Conservation (phyloP, 2,888 invertebrate genomes). For the Amiota mariae region DNA sequence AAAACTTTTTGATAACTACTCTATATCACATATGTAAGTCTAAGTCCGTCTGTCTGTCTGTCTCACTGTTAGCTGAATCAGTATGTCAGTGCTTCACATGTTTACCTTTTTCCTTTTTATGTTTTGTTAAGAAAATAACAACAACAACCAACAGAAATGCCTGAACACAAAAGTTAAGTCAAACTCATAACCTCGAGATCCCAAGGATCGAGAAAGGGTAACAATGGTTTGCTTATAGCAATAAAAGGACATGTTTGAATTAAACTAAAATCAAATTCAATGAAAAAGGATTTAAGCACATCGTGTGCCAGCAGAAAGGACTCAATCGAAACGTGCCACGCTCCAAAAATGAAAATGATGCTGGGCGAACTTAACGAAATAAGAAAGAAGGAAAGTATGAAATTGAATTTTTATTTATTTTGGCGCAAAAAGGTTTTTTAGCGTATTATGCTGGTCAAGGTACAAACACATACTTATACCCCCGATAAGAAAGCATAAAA, state of each 20-base stretch:
- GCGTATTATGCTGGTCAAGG: slow-evolving; percentile 7
- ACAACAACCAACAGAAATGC: slow-evolving; percentile 1
- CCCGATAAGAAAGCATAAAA: slow-evolving; percentile 8
- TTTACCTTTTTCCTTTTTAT: no score
- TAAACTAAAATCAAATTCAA: slow-evolving; percentile 31
- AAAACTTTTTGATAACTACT: slow-evolving; percentile 10
- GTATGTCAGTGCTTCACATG: no score
- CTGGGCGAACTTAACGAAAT: background rate
- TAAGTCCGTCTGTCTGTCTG: background rate
- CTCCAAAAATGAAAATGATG: background rate
- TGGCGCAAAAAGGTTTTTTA: background rate
- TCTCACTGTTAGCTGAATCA: background rate
- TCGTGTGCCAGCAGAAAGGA: slow-evolving; percentile 15
- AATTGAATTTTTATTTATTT: slow-evolving; percentile 30
- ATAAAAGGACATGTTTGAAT: slow-evolving; percentile 20
- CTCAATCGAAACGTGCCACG: slow-evolving; percentile 14
- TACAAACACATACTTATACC: slow-evolving; percentile 3
- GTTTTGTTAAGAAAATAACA: background rate
- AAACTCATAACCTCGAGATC: background rate
- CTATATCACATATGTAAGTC: background rate
- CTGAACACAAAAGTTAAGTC: slow-evolving; percentile 13
- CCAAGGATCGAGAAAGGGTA: background rate
- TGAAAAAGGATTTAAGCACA: slow-evolving; percentile 29
- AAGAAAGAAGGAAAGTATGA: slow-evolving; percentile 1
- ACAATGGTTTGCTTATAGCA: background rate